Evolutionary conservation across 64 coral and sea anemone species (phyloP), one percentile per base, ranked within the genome.

Genomic region (Pocillopora damicornis): DNA sequence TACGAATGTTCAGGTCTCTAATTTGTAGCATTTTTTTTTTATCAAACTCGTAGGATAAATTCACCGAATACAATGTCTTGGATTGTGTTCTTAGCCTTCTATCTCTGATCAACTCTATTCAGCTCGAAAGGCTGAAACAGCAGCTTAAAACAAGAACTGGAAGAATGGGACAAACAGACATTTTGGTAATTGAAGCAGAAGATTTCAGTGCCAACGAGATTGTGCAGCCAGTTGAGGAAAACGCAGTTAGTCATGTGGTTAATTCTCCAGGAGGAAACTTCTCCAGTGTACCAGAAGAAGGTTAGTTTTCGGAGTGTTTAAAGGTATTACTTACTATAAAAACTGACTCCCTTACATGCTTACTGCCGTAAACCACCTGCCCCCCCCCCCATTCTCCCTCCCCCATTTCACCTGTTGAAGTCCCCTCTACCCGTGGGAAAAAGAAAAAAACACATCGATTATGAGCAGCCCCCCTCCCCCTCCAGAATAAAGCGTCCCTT

Each of bases 31-130:
- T 16, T 22, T 6, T 73, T 6, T 73, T 61, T 77, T 51, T 67
- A 14, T 88, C 2, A 51, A 51, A 51, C 2, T 51, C 80, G 11
- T 60, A 92, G 63, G 90, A 92, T 1, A 26, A 77, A 45, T 86
- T 92, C 38, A n/a, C 85, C 16, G 75, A 66, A 76, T 76, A 64
- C 58, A 51, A 66, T 22, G 72, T 97, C 4, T 25, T 97, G 66
- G 76, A 86, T 79, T 61, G 88, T 37, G 72, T 93, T 59, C 16
- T 97, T 60, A 60, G 82, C 15, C 80, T 97, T 67, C 91, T 97
- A 1, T 93, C 67, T 71, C 56, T 89, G 38, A 85, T 97, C 62
- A 93, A 93, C 72, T 87, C 58, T 8, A 88, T 88, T 25, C 63
- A 68, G 35, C 88, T 97, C 12, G 38, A 92, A 13, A 81, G 37